Base-by-base conservation (phyloP, 2,113 vertebrate genomes). In the Monopterus albus region DNA sequence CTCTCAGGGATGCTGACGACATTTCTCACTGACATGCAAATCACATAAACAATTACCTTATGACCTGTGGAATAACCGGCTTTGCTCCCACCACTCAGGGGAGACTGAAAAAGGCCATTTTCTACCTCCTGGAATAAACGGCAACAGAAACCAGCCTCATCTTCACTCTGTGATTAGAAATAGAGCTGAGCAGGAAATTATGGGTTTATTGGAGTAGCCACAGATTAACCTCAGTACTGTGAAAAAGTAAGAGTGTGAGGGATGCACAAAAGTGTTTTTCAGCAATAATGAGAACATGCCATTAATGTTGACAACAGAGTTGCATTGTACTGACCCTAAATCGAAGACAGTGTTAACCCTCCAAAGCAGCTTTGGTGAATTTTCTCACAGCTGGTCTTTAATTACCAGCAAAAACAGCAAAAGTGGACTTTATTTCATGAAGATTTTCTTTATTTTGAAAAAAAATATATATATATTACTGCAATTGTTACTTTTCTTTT, bases 11-110 rank as follows among this genome's bases (percentile, higher is more conserved):
- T 58, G 47, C 49, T 55, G 50, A 76, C 72, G 75, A 72, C 66
- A 82, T 85, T 83, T 52, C 63, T 39, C 9, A 2, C 65, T 15
- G 52, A 71, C 81, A 81, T 81, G 52, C 39, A 14, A 85, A 82
- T 83, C 77, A 81, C 79, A 85, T 45, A 79, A 82, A 78, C 78
- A 86, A 87, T 84, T 86, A 83, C 82, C 79, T 87, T 65, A 20
- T 78, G 80, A 85, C 86, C 79, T 28, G 73, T 70, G 26, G 69
- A 67, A 72, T 71, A 73, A 86, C 84, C 70, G 60, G 59, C 59
- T 62, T 46, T 1, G 39, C 43, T 23, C 11, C 50, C 39, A 17
- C 39, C 46, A 23, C 73, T 70, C 66, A 28, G 67, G 42, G 63
- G 75, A 56, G 58, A 65, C 35, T 33, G 65, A 63, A 60, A 78